Evolutionary conservation across 2,888 invertebrate species (phyloP).

Genomic region (Brenthis daphne): DNA sequence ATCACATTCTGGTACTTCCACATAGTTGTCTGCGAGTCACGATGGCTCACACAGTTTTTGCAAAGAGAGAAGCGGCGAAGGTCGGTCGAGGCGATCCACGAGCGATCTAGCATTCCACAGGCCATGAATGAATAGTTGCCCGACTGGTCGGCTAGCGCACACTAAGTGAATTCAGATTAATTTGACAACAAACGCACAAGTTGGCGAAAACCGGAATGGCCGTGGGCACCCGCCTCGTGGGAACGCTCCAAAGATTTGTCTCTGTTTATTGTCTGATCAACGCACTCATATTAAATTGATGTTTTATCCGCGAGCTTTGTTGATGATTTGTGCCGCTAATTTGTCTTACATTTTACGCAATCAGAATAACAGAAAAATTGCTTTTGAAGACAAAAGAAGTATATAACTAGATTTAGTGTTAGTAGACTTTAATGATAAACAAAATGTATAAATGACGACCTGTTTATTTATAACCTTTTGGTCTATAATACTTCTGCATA

Average conservation of each 20-base stretch:
- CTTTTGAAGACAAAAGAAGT: constrained; percentile 19
- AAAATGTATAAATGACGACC: too few species aligned
- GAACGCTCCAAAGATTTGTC: constrained; percentile 70
- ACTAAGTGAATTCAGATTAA: constrained; percentile 77
- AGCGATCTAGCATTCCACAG: constrained; percentile 77
- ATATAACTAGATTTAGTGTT: too few species aligned
- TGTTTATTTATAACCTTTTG: too few species aligned
- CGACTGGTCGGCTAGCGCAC: constrained; percentile 73
- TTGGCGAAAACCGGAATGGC: constrained; percentile 76
- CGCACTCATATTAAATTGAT: constrained; percentile 38
- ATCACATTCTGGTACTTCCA: constrained; percentile 55
- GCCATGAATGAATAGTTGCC: constrained; percentile 80
- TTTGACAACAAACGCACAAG: constrained; percentile 81
- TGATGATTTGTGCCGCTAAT: constrained; percentile 59
- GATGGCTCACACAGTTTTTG: constrained; percentile 51
- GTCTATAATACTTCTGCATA: too few species aligned
- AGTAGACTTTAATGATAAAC: too few species aligned
- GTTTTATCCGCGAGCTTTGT: constrained; percentile 38
- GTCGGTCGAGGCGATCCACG: constrained; percentile 74
- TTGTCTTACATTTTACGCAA: constrained; percentile 50
- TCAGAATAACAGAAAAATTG: constrained; percentile 20
- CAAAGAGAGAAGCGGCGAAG: constrained; percentile 53
- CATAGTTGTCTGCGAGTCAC: constrained; percentile 61
- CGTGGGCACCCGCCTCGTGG: constrained; percentile 70
- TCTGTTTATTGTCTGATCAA: constrained; percentile 62